Conservation (phyloP, 1,140 invertebrate species). For the Euglossa dilemma region DNA sequence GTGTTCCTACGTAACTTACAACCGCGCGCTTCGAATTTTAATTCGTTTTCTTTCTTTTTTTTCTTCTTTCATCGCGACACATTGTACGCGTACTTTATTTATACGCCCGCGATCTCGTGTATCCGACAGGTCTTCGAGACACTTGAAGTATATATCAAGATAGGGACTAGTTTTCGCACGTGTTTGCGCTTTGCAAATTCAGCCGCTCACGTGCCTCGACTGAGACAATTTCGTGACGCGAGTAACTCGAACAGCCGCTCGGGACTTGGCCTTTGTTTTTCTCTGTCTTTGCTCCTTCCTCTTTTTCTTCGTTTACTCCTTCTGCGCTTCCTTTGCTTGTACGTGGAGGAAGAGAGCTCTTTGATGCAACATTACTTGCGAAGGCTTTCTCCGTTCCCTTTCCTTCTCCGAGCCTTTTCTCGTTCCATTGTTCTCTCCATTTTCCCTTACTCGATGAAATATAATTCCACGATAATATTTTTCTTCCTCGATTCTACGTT, state of each 20-base stretch:
- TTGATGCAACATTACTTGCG: slow-evolving; percentile 60
- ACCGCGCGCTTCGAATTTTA: background rate
- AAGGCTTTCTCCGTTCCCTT: background rate
- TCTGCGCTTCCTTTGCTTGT: slow-evolving; percentile 21
- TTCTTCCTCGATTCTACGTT: no score
- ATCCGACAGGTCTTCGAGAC: background rate
- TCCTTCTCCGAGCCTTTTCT: no score
- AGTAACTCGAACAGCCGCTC: slow-evolving; percentile 49
- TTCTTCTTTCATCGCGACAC: no score
- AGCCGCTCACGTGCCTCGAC: slow-evolving; percentile 24
- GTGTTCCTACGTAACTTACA: background rate
- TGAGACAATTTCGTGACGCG: slow-evolving; percentile 50
- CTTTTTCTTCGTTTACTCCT: slow-evolving; percentile 3
- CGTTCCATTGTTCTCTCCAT: background rate
- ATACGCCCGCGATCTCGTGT: no score
- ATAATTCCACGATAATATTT: background rate
- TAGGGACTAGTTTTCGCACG: slow-evolving; percentile 22
- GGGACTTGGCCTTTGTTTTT: slow-evolving; percentile 65
- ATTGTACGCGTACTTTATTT: no score
- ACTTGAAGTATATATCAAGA: background rate
- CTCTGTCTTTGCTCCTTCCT: slow-evolving; percentile 40
- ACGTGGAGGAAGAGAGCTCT: slow-evolving; percentile 61
- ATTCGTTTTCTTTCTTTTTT: background rate
- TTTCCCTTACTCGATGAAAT: background rate
- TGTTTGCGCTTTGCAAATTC: slow-evolving; percentile 38